A percentile compares a stretch with the other conserved stretches of the same genome.
These are phyloP conservation scores for Corynorhinus townsendii DNA, from an alignment of 2,113 vertebrate species.

Conservation along the genomic window DNA sequence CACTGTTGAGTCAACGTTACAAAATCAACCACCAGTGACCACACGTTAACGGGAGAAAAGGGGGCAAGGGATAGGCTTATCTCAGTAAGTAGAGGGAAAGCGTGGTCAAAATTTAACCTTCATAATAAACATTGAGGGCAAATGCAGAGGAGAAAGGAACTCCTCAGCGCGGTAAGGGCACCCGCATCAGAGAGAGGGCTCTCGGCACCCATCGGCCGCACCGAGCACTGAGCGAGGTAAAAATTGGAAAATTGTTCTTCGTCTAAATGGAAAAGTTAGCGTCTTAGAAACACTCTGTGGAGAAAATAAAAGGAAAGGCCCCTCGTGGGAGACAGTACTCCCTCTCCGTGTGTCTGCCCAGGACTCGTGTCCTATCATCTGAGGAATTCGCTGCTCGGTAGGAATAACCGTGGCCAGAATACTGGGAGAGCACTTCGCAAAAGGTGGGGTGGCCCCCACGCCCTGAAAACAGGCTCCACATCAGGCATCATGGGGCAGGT, in stretches of 20 bases:
- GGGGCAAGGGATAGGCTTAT: too few relatives aligned
- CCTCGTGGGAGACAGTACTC: background rate
- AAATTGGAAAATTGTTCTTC: background rate
- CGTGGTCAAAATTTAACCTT: background rate
- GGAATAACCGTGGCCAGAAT: background rate
- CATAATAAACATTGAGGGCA: background rate
- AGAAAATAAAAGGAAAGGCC: too few relatives aligned
- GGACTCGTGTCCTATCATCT: background rate
- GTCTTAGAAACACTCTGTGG: background rate
- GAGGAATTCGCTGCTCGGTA: background rate
- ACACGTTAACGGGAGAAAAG: too few relatives aligned
- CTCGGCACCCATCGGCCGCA: rapidly evolving
- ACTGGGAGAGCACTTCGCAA: background rate
- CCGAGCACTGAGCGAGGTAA: background rate
- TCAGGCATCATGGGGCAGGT: background rate
- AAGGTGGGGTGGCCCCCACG: too few relatives aligned
- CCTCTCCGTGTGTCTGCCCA: background rate
- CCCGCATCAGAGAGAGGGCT: background rate
- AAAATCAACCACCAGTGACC: background rate
- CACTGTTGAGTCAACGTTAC: background rate
- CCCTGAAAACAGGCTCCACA: background rate
- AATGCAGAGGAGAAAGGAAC: background rate
- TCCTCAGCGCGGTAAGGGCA: background rate
- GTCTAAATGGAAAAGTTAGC: background rate
- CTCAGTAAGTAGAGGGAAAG: background rate